Evolutionary conservation across 2,113 vertebrate genomes (phyloP), one percentile per base, ranked within the genome.

Genomic region (Columba janthina): DNA sequence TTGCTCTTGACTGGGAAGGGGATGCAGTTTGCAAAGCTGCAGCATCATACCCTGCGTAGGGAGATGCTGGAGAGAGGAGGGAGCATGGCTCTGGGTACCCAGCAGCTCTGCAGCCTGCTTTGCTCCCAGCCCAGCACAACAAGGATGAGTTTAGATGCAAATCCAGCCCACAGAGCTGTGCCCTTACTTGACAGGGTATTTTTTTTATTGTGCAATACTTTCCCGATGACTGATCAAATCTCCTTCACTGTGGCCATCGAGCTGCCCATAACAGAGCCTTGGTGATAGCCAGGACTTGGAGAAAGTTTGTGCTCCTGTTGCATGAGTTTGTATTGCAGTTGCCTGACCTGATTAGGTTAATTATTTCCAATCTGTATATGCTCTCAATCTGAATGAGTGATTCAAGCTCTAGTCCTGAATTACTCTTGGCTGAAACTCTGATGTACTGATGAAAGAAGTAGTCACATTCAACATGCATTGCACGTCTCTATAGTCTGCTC

Each of bases 361-460:
- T 83, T 84, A 53, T 58, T 32, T 93, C 65, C 61, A 80, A 73
- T 26, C 61, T 72, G 60, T 65, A 28, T 58, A 64, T 44, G 28
- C 48, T 85, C 20, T 85, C 32, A 96, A 38, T 82, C 7, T 46
- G 56, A 88, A 42, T 61, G 32, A 70, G 42, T n/a, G 50, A 24
- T 42, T 29, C 6, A 6, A 62, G n/a, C 36, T 72, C 53, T 85
- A 57, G 69, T 50, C n/a, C 46, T 84, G 61, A n/a, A 57, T 86
- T 72, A 73, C 15, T 75, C 61, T 79, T 89, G 86, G 26, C 57
- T 90, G 69, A 88, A 90, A 26, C 64, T 50, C 62, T 51, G 58
- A 61, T 57, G 57, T 36, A 18, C 50, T 86, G 79, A 60, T 88
- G 77, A 29, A 74, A 67, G 65, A 75, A n/a, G 50, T 72, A 62